A percentile compares a stretch with the other conserved stretches of the same genome.
Evolutionary conservation across 2,888 invertebrate genomes (phyloP).

Genomic region (Sinodicranocentrus sp.): DNA sequence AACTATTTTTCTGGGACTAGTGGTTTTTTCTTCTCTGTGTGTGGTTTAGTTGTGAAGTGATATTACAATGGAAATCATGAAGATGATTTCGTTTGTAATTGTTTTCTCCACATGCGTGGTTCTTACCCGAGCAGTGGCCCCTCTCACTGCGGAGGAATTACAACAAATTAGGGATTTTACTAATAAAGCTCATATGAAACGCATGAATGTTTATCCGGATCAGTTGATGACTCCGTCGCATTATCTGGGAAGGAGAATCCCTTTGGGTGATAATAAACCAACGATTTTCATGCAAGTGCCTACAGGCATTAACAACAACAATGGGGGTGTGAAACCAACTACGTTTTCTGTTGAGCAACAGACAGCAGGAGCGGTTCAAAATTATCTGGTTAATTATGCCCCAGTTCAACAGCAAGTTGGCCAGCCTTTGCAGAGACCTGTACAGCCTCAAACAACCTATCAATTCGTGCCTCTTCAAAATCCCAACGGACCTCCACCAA

Average conservation of each 20-base stretch:
- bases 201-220: slow-evolving; percentile 55
- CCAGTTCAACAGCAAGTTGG: slow-evolving; percentile 14
- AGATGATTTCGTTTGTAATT: slow-evolving; percentile 39
- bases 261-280: slow-evolving; percentile 43
- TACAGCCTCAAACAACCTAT: slow-evolving; percentile 30
- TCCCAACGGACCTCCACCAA: slow-evolving; percentile 34
- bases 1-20: slow-evolving; percentile 6
- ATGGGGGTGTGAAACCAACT: slow-evolving; percentile 18
- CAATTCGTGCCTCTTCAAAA: slow-evolving; percentile 27
- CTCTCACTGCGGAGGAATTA: slow-evolving; percentile 52
- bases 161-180: slow-evolving; percentile 64
- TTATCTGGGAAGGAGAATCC: slow-evolving; percentile 57
- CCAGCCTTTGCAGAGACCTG: background rate
- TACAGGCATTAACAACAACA: background rate
- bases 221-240: slow-evolving; percentile 66
- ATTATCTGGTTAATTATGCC: slow-evolving; percentile 24
- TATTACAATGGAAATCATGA: slow-evolving; percentile 36
- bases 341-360: slow-evolving; percentile 52
- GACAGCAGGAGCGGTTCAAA: slow-evolving; percentile 51
- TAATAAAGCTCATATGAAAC: slow-evolving; percentile 64
- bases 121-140: slow-evolving; percentile 27
- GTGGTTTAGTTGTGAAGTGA: background rate
- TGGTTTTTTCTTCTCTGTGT: slow-evolving; percentile 2
- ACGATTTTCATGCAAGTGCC: slow-evolving; percentile 66
- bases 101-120: slow-evolving; percentile 18